Evolutionary conservation across 1,140 invertebrate genomes (phyloP).

Genomic region (Achatina immaculata): DNA sequence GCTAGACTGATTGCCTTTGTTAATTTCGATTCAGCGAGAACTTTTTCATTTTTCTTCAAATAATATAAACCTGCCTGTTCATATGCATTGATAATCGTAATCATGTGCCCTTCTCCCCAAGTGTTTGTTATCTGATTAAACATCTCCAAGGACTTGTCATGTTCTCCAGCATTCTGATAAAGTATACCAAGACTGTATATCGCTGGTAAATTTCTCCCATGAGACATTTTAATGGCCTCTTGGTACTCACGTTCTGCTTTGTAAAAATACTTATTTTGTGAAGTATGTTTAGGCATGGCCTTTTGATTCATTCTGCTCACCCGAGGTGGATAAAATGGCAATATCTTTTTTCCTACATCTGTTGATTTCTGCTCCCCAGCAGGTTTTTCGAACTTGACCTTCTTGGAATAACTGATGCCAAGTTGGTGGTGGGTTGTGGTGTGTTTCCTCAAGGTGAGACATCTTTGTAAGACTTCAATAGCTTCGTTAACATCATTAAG

Average conservation of each 20-base stretch:
- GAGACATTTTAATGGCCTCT: not conserved
- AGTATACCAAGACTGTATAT: not conserved
- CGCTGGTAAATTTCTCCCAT: not conserved
- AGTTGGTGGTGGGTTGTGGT: not conserved
- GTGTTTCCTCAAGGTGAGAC: not conserved
- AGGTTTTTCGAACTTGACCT: not conserved
- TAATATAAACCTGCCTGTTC: slow-evolving; percentile 4
- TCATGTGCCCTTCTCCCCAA: not conserved
- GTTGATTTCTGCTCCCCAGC: no score
- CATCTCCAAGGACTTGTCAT: not conserved
- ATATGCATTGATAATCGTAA: not conserved
- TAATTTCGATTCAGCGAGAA: not conserved
- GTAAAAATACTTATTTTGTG: not conserved
- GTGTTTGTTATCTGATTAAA: slow-evolving; percentile 4
- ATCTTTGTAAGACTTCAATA: not conserved
- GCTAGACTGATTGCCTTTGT: not conserved
- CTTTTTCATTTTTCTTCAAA: not conserved
- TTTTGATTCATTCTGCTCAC: not conserved
- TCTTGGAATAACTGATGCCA: not conserved
- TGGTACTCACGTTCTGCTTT: not conserved
- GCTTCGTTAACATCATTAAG: not conserved
- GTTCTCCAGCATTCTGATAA: not conserved
- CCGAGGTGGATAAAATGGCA: no score
- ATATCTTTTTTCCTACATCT: no score
- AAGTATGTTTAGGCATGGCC: not conserved